These are phyloP conservation scores for Spongilla lacustris DNA, from an alignment of 37 sponge, comb jelly and placozoan species.

Conservation along the genomic window DNA sequence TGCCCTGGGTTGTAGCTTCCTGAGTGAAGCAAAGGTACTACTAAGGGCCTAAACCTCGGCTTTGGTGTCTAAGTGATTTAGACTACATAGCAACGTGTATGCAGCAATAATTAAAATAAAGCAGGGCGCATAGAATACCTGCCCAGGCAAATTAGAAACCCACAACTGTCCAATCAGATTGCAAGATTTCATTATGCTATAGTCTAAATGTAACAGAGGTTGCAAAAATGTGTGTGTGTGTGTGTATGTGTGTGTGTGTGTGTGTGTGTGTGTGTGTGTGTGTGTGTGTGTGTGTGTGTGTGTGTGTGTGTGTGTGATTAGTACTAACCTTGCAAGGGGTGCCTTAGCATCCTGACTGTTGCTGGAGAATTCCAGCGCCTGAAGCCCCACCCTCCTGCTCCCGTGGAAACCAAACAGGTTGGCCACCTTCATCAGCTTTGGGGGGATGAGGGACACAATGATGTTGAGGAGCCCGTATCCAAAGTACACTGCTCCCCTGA, in stretches of 20 bases:
- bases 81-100: too few relatives aligned
- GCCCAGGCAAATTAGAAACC: not conserved
- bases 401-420: conserved; percentile 97
- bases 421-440: conserved; percentile 88
- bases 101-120: too few relatives aligned
- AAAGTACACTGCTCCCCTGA: conserved; percentile 80
- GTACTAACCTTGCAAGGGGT: conserved; percentile 80
- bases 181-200: too few relatives aligned
- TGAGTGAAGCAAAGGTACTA: too few relatives aligned
- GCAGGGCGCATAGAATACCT: too few relatives aligned
- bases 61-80: too few relatives aligned
- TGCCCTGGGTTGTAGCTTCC: too few relatives aligned
- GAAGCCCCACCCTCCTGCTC: conserved; percentile 75
- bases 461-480: conserved; percentile 95
- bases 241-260: conserved; percentile 45
- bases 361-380: conserved; percentile 79
- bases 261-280: conserved; percentile 47
- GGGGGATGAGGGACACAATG: conserved; percentile 93
- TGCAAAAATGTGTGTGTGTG: not conserved
- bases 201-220: too few relatives aligned
- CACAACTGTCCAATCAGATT: too few relatives aligned
- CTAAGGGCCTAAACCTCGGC: too few relatives aligned
- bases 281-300: conserved; percentile 37
- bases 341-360: conserved; percentile 86
- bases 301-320: conserved; percentile 23